Evolutionary conservation across 2,113 vertebrate genomes (phyloP).

Genomic region (Eretmochelys imbricata): DNA sequence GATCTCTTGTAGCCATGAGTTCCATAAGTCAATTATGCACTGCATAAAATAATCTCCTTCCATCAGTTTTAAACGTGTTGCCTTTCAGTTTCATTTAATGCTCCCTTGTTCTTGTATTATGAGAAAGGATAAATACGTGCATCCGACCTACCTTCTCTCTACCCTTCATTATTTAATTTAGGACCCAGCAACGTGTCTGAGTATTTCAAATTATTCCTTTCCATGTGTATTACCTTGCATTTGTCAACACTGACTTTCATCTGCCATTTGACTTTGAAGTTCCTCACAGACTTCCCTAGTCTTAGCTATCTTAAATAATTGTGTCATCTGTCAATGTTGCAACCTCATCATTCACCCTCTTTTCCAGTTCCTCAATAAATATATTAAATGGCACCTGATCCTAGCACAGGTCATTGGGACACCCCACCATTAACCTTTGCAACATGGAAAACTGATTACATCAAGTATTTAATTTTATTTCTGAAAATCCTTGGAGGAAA

Average conservation of each 20-base stretch:
- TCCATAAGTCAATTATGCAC: neutral
- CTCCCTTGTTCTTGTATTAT: neutral
- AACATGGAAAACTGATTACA: neutral
- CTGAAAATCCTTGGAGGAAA: neutral
- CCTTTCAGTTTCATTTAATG: neutral
- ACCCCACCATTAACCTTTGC: neutral
- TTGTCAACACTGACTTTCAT: neutral
- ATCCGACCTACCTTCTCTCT: rapidly evolving
- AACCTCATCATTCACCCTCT: neutral
- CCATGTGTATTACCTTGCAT: rapidly evolving
- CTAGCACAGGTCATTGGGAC: neutral
- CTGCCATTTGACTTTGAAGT: neutral
- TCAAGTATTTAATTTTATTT: neutral
- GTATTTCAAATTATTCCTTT: neutral
- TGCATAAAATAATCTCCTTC: neutral
- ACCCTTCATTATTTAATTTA: neutral
- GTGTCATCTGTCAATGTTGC: neutral
- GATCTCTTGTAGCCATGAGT: neutral
- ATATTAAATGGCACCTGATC: neutral
- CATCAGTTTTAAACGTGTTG: neutral
- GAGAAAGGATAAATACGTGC: neutral
- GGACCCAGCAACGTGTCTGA: rapidly evolving
- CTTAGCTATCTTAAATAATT: neutral
- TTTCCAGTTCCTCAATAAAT: neutral
- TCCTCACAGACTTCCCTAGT: neutral